Evolutionary conservation across 2,113 vertebrate genomes (phyloP), one percentile per base, ranked within the genome.

Genomic region (Microcebus murinus): DNA sequence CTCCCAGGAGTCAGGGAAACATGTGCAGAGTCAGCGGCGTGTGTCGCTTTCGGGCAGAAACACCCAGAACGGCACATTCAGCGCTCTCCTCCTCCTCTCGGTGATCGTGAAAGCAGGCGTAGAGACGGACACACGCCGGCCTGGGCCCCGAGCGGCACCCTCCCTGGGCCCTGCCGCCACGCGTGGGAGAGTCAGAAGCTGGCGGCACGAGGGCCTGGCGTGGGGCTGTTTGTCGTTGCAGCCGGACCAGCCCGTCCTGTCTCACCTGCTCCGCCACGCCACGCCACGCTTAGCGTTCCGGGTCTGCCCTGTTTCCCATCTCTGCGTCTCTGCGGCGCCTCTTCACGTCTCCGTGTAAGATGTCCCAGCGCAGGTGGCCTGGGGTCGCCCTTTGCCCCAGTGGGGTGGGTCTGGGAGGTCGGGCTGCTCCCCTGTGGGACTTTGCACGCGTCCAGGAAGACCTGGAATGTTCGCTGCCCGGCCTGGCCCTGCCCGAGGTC

Each of bases 1-100:
- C 36, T 42, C 59, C 21, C 20, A 17, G 1, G 18, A 42, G 71
- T 17, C 42, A 15, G 14, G 31, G 52, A 48, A 4, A 2, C 13
- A 9, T 5, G 29, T 14, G 23, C 9, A 34, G 39, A 48, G n/a
- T n/a, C n/a, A 15, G 36, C 4, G 39, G 31, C 2, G 0, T 34
- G 86, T 34, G 29, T 61, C 68, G 23, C 36, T 9, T 23, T 45
- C 3, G 39, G 55, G 31, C 14, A 39, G 87, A 50, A 23, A 36
- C 23, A 18, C 20, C 5, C 4, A 25, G 68, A 65, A 20, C 12
- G 55, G 45, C 29, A 34, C 12, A 8, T 1, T 0, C 1, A n/a
- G 15, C 20, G 2, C 11, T 9, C 61, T 45, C 18, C 50, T 55
- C 8, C 59, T 63, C 8, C 6, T 29, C 36, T 14, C 70, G 0